Evolutionary conservation across 2,797 vertebrate species (phyloP).

Genomic region (Aulostomus chinensis): DNA sequence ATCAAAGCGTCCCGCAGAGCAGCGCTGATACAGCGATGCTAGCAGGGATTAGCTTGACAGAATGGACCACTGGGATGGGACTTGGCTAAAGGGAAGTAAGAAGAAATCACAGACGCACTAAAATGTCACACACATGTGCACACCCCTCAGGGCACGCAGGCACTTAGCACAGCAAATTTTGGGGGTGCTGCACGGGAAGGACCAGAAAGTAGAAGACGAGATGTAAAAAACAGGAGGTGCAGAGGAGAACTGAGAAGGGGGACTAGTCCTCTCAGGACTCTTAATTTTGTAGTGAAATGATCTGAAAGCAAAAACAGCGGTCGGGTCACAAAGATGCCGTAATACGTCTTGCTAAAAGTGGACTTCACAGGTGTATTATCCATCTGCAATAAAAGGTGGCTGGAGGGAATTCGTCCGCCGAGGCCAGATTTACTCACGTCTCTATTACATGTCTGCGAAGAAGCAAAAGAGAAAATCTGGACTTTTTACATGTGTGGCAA

Average conservation of each 20-base stretch:
- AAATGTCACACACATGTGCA: constrained; percentile 28
- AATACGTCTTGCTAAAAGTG: constrained; percentile 28
- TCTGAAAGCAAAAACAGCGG: constrained; percentile 42
- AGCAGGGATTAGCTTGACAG: constrained; percentile 59
- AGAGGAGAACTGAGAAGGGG: constrained; percentile 4
- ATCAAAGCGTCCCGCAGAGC: constrained; percentile 67
- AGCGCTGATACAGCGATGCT: constrained; percentile 55
- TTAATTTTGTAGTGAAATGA: constrained; percentile 25
- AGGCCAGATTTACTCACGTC: constrained; percentile 55
- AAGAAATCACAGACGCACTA: constrained; percentile 41
- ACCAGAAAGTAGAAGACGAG: constrained; percentile 17
- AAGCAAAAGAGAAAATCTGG: constrained; percentile 71
- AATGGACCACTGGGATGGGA: constrained; percentile 52
- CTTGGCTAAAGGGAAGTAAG: constrained; percentile 48
- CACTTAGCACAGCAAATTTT: constrained; percentile 7
- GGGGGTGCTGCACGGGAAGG: constrained; percentile 38
- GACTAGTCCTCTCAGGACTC: constrained; percentile 7
- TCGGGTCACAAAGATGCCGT: constrained; percentile 23
- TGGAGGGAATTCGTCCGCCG: constrained; percentile 50
- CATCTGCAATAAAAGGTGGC: constrained; percentile 51
- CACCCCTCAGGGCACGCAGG: constrained; percentile 9
- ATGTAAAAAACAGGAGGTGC: constrained; percentile 42
- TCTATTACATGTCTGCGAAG: constrained; percentile 70
- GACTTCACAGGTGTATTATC: constrained; percentile 69
- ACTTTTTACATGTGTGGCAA: constrained; percentile 73